Evolutionary conservation across 35 echinoderm and acorn worm genomes (phyloP), one percentile per base, ranked within the genome.

Genomic region (Strongylocentrotus purpuratus): DNA sequence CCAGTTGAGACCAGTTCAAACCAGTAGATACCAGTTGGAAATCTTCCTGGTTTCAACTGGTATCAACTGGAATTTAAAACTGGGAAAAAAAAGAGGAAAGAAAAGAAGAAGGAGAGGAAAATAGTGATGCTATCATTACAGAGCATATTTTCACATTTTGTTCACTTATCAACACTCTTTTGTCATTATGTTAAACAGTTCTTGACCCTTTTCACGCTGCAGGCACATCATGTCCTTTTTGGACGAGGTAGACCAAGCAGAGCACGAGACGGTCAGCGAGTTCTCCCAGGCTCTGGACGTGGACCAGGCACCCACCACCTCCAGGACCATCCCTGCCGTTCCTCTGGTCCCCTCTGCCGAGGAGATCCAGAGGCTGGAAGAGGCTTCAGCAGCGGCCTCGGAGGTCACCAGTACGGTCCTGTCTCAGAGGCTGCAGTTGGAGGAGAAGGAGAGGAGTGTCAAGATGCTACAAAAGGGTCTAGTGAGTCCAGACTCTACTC

Each of bases 151-250:
- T 41, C 35, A 41, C 35, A 41, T 41, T 1, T 41, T 41, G 35
- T 41, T 41, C 35, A 41, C 35, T 41, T 41, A 41, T 41, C 35
- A 41, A 41, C 3, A 3, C 35, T 41, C 35, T 41, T 41, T 41
- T 41, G 35, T 3, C 35, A 41, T 41, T 41, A 41, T 41, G 35
- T 41, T 41, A 28, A n/a, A 78, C 5, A 22, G 1, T 28, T 70
- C 61, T 8, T 78, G 65, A 18, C 18, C 28, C 25, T n/a, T 78
- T 78, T 78, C 22, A 55, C 6, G 32, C 95, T 94, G 86, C 55
- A 99, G 98, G 87, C 97, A 95, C 46, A 99, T 99, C 85, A 99
- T 99, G 98, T 97, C 98, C 8, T 99, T 99, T 60, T 71, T 99
- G 20, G 98, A 99, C 96, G 96, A 99, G 96, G 97, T 99, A 9